Evolutionary conservation across 2,113 vertebrate species (phyloP).

Genomic region (Dascyllus trimaculatus): DNA sequence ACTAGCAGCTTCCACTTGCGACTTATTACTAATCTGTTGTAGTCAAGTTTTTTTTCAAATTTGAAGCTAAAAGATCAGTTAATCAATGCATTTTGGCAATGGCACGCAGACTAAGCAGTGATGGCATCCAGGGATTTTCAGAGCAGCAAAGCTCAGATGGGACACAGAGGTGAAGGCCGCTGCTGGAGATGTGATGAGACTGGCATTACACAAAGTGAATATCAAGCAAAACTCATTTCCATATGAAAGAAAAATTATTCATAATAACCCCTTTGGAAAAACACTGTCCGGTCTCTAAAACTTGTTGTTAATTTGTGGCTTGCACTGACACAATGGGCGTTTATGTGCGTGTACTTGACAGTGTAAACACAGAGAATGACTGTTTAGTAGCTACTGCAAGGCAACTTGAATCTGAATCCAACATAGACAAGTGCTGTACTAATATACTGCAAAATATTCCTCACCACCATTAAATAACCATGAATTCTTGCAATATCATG

Average conservation of each 20-base stretch:
- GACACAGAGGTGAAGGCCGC: constrained; percentile 24
- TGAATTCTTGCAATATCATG: constrained; percentile 6
- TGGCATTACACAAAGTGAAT: constrained; percentile 31
- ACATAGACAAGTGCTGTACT: background rate
- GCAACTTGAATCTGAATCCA: constrained; percentile 8
- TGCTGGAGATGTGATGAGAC: constrained; percentile 24
- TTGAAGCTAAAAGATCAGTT: background rate
- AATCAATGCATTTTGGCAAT: constrained; percentile 13
- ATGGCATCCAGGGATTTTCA: background rate
- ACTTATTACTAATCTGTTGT: too few relatives aligned
- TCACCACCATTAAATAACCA: background rate
- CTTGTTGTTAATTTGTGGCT: constrained; percentile 20
- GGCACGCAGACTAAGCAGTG: background rate
- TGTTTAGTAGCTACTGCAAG: background rate
- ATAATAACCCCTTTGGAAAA: constrained; percentile 13
- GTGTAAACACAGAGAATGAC: constrained; percentile 19
- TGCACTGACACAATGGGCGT: background rate
- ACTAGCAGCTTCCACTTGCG: too few relatives aligned
- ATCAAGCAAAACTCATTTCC: constrained; percentile 33
- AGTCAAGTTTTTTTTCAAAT: too few relatives aligned
- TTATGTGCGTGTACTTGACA: background rate
- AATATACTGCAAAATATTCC: constrained; percentile 1
- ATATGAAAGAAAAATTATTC: constrained; percentile 51
- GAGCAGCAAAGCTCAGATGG: constrained; percentile 4
- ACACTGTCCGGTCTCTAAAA: background rate